Evolutionary conservation across 2,888 invertebrate species (phyloP), one percentile per base, ranked within the genome.

Genomic region (Cremastinae sp.): DNA sequence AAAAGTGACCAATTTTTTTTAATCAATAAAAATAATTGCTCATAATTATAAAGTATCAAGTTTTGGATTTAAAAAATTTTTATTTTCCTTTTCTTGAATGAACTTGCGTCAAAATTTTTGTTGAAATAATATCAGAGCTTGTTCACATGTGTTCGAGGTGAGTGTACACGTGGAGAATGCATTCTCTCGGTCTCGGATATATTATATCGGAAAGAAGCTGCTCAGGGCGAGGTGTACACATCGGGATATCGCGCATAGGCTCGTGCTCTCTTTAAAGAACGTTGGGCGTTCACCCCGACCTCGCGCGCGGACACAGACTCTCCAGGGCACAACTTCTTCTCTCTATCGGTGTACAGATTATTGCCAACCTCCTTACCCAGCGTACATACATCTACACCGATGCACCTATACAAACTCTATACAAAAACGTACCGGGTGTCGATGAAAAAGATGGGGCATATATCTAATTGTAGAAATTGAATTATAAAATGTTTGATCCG

Each of bases 271-370:
- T 88, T 89, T 88, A 87, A 86, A 86, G 83, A 65, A 65, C 85
- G 87, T 89, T 88, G 88, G 89, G 83, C 89, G 88, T 89, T 89
- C 89, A 88, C 89, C 89, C 86, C 88, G 88, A 88, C 89, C 88
- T 88, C 87, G 85, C 83, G 85, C 82, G 77, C 61, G 71, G 56
- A 62, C 75, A 66, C 71, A 41, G 58, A 51, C 61, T 71, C 59
- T 20, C 65, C 51, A 39, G 45, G 45, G 64, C 47, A 55, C 39
- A 22, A 66, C 66, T 73, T 65, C 56, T 75, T 61, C 56, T 56
- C 56, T 51, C 51, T 43, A 53, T 65, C 65, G 41, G 41, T 65
- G 41, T 43, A 35, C 65, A 28, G 53, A 53, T 65, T 65, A 65
- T 65, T 18, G 39, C 22, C 39, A n/a, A 22, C 28, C 28, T 28